Base-by-base conservation (phyloP, 2,888 invertebrate species). In the Philhelius pedissequus region DNA sequence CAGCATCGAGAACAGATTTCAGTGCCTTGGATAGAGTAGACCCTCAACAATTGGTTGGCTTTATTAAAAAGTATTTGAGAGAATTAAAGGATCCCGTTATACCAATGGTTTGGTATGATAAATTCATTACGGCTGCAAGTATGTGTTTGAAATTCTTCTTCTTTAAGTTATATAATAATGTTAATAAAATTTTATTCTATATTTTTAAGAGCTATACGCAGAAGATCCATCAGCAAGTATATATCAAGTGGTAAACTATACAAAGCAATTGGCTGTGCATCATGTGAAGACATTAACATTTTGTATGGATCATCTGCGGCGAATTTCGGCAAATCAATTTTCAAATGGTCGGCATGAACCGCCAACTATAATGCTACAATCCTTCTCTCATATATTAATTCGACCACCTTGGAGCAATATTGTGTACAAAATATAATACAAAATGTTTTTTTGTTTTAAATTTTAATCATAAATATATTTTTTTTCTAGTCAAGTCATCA, bases 371-470 rank as follows among this genome's bases (percentile, higher is more conserved):
- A 93, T 96, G 66, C 92, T 95, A 60, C 95, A 95, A 91, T 94
- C 94, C 54, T 93, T 96, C 88, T 95, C 95, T 90, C 94, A 95
- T 89, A 94, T 96, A 87, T 92, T 96, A 64, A 92, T 96, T 50
- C 92, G 96, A 82, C 96, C 96, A 20, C 95, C 95, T 6, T 96
- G 95, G 96, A 95, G 95, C 89, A 92, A 94, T 88, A 95, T 96
- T 86, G 94, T 95, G 95, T 95, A 92, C n/a, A 93, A 94, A 74
- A 13, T 3, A 22, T 32, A 13, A 22, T 5, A 9, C 0, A 15
- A 30, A 32, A 38, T n/a, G n/a, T 27, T 11, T 0, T 38, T 52
- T 13, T 48, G 6, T 9, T 15, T 18, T n/a, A 4, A 58, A 38
- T 15, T 22, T 40, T 11, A 25, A 25, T 25, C 13, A 25, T 22